phyloP scores from a whole-genome alignment of 2,113 vertebrate genomes.

The Heterotilapia buettikoferi region DNA sequence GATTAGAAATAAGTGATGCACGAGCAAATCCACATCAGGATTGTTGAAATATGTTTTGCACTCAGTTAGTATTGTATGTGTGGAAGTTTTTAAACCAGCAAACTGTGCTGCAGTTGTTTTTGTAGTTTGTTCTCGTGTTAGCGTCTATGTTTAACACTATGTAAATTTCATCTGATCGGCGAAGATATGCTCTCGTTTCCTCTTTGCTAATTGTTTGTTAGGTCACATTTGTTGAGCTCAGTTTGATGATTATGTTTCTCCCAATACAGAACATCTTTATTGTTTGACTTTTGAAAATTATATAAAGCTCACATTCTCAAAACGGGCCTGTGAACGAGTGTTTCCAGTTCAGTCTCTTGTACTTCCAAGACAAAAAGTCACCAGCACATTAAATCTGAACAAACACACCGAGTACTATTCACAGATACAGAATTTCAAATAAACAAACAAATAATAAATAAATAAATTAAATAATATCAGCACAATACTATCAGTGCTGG shows the following conservation, averaged over 20 bases:
- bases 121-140: background rate
- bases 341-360: background rate
- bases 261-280: background rate
- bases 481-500: background rate
- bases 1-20: background rate
- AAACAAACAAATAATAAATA: background rate
- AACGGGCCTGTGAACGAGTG: accelerated
- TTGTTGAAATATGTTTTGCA: background rate
- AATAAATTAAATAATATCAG: accelerated
- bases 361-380: background rate
- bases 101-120: background rate
- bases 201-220: background rate
- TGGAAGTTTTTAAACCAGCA: background rate
- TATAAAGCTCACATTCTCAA: background rate
- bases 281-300: background rate
- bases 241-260: background rate
- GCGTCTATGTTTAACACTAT: background rate
- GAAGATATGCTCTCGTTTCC: background rate
- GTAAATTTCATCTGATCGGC: background rate
- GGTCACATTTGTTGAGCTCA: background rate
- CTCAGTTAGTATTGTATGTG: background rate
- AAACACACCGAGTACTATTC: background rate
- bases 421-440: background rate
- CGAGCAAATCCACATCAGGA: background rate
- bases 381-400: background rate